Evolutionary conservation across 1,140 invertebrate species (phyloP).

Genomic region (Euwallacea similis): DNA sequence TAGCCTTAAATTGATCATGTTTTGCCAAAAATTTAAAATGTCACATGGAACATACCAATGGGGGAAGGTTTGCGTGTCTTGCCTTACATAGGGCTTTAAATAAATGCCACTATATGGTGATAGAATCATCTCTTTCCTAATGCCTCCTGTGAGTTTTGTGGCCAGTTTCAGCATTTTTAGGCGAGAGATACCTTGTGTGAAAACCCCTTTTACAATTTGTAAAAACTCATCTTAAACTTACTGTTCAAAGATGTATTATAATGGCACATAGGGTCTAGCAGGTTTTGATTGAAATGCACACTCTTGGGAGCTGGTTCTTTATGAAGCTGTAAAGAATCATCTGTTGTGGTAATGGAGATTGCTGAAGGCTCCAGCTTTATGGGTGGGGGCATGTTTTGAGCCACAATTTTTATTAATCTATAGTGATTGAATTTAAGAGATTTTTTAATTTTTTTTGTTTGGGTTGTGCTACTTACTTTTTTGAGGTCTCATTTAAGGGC

Average conservation of each 20-base stretch:
- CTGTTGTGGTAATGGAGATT: too few relatives aligned
- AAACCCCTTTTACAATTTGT: slow-evolving; percentile 3
- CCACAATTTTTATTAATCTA: too few relatives aligned
- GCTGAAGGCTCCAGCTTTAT: too few relatives aligned
- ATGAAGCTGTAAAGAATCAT: neutral
- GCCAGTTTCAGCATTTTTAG: slow-evolving; percentile 52
- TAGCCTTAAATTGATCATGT: slow-evolving; percentile 49
- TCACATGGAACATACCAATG: slow-evolving; percentile 56
- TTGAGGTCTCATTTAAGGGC: slow-evolving; percentile 18
- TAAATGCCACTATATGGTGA: slow-evolving; percentile 67
- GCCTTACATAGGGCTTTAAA: slow-evolving; percentile 77
- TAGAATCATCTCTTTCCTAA: slow-evolving; percentile 59
- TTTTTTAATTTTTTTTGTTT: too few relatives aligned
- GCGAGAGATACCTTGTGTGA: slow-evolving; percentile 53
- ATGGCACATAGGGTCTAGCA: slow-evolving; percentile 50
- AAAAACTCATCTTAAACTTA: slow-evolving; percentile 40
- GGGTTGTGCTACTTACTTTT: slow-evolving; percentile 32
- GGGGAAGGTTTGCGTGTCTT: slow-evolving; percentile 66
- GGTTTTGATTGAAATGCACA: slow-evolving; percentile 13
- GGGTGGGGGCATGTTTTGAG: too few relatives aligned
- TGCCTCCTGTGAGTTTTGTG: slow-evolving; percentile 58
- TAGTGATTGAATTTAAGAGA: too few relatives aligned
- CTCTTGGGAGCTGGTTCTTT: neutral
- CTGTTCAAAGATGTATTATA: slow-evolving; percentile 52
- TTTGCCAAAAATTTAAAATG: too few relatives aligned